These are phyloP conservation scores for Silurus glanis DNA, from an alignment of 2,113 vertebrate genomes.

Conservation along the genomic window DNA sequence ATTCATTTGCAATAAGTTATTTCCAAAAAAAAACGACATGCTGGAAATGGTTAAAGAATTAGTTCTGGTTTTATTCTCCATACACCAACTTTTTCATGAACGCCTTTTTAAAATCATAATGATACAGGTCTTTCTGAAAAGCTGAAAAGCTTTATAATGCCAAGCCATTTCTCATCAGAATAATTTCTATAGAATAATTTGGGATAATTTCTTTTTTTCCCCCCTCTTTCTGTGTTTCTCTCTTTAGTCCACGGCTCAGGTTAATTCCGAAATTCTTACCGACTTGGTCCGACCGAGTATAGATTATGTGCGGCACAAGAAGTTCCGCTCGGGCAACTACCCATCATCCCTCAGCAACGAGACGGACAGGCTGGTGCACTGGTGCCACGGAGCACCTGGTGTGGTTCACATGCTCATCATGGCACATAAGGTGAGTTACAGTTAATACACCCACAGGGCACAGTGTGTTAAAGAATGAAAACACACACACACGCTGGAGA, in stretches of 20 bases:
- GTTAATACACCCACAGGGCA: not conserved
- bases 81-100: not conserved
- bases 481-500: not conserved
- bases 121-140: not conserved
- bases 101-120: not conserved
- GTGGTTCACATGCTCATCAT: slow-evolving; percentile 89
- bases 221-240: slow-evolving; percentile 2
- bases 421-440: slow-evolving; percentile 81
- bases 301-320: slow-evolving; percentile 94
- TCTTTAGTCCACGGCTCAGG: slow-evolving; percentile 80
- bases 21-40: not conserved
- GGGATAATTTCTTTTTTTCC: not conserved
- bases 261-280: slow-evolving; percentile 78
- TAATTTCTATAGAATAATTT: too few species aligned
- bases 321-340: slow-evolving; percentile 93
- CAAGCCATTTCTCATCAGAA: not conserved
- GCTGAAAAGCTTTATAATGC: not conserved
- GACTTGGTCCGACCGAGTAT: slow-evolving; percentile 93
- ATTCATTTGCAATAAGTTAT: not conserved
- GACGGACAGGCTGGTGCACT: slow-evolving; percentile 92
- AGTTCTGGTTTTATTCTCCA: not conserved
- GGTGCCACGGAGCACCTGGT: slow-evolving; percentile 94
- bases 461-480: not conserved
- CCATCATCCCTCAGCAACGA: slow-evolving; percentile 95
- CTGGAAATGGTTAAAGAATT: not conserved